Conservation (phyloP, 2,888 invertebrate genomes). For the Eupithecia dodoneata region DNA sequence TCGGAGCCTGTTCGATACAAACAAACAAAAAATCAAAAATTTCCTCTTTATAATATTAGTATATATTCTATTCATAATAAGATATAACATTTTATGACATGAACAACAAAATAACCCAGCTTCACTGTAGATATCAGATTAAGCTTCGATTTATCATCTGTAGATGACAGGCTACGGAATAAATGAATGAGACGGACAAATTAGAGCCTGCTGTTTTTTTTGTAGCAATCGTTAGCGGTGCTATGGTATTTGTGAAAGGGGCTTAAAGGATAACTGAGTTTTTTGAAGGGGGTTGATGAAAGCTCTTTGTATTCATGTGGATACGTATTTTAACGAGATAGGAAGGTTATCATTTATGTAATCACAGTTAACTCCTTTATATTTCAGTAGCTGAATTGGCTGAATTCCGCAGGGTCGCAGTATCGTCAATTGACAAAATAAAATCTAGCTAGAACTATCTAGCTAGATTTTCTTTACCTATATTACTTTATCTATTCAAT, state of each 20-base stretch:
- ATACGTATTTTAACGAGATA: not conserved
- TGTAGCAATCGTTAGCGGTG: constrained; percentile 22
- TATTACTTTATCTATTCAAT: too few species aligned
- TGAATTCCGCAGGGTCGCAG: too few species aligned
- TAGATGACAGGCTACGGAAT: constrained; percentile 19
- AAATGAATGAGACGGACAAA: constrained; percentile 11
- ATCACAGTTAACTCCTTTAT: not conserved
- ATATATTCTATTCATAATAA: too few species aligned
- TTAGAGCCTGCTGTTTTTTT: constrained; percentile 23
- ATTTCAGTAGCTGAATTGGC: not conserved
- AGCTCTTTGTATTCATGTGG: not conserved
- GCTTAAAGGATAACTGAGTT: constrained; percentile 4
- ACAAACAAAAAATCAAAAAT: too few species aligned
- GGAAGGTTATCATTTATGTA: not conserved
- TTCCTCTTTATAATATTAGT: too few species aligned
- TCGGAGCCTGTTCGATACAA: too few species aligned
- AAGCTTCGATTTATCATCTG: constrained; percentile 31
- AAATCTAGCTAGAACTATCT: too few species aligned
- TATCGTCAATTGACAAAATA: too few species aligned
- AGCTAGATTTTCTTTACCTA: too few species aligned
- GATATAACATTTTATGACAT: not conserved
- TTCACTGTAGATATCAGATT: not conserved
- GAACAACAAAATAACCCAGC: not conserved
- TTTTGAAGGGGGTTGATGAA: not conserved
- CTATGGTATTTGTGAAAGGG: constrained; percentile 6